phyloP scores from a whole-genome alignment of 2,888 invertebrate species.

The Thelaira solivaga region DNA sequence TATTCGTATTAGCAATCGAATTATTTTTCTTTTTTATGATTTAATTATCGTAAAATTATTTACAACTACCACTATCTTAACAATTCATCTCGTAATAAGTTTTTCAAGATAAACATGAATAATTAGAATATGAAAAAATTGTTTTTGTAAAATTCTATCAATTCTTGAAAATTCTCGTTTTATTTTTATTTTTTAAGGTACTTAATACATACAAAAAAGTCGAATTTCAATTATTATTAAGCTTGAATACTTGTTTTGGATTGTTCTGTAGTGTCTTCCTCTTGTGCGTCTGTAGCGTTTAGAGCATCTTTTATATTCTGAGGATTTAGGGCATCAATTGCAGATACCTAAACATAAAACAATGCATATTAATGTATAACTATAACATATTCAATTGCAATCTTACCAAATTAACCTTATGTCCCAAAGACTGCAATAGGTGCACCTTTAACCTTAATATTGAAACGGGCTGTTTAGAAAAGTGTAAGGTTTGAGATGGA shows the following conservation, averaged over 20 bases:
- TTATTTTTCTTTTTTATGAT: too few species aligned
- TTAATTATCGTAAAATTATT: too few species aligned
- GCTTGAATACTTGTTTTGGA: conserved; percentile 37
- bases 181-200: background rate
- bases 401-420: conserved; percentile 71
- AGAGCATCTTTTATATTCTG: conserved; percentile 20
- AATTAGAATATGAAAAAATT: too few species aligned
- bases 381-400: background rate
- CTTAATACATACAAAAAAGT: background rate
- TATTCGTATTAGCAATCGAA: too few species aligned
- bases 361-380: background rate
- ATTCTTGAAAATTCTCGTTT: too few species aligned
- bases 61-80: too few species aligned
- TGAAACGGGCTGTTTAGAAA: conserved; percentile 68
- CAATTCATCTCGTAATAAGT: too few species aligned
- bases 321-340: conserved; percentile 1
- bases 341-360: conserved; percentile 39
- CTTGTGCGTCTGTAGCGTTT: background rate
- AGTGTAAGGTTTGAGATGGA: conserved; percentile 68
- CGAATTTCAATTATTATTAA: conserved; percentile 1
- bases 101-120: too few species aligned
- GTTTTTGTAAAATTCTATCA: too few species aligned
- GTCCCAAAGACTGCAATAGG: conserved; percentile 68
- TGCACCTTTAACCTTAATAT: conserved; percentile 71
- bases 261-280: conserved; percentile 1